Evolutionary conservation across 2,797 vertebrate species (phyloP).

Genomic region (Caiman crocodilus): DNA sequence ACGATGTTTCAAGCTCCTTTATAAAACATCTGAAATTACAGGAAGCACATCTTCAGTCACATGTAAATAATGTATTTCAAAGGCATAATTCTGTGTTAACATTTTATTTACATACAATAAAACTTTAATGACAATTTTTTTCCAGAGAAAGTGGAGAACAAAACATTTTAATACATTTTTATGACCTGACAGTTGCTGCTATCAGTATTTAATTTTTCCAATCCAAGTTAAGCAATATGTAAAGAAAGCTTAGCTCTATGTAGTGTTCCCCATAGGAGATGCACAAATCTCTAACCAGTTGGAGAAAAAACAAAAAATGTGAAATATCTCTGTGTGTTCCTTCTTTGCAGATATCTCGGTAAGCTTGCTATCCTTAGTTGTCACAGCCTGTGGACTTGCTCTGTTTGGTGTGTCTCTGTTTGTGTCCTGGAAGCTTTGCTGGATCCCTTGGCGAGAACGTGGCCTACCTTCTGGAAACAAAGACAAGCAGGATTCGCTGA

Average conservation of each 20-base stretch:
- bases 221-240: background rate
- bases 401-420: constrained; percentile 97
- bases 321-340: constrained; percentile 35
- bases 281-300: background rate
- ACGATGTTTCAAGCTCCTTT: background rate
- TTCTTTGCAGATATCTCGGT: constrained; percentile 94
- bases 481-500: constrained; percentile 90
- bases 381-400: constrained; percentile 96
- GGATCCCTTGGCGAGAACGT: constrained; percentile 98
- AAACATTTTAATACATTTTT: background rate
- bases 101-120: background rate
- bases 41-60: background rate
- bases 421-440: constrained; percentile 99
- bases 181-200: background rate
- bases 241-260: fast-evolving
- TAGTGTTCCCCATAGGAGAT: background rate
- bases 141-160: fast-evolving
- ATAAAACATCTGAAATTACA: background rate
- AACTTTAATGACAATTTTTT: background rate
- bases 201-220: background rate
- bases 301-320: background rate
- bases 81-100: background rate
- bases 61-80: background rate
- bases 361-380: constrained; percentile 94
- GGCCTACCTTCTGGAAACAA: constrained; percentile 88